These are phyloP conservation scores for Seriola rivoliana DNA, from an alignment of 2,113 vertebrate species.

Conservation along the genomic window DNA sequence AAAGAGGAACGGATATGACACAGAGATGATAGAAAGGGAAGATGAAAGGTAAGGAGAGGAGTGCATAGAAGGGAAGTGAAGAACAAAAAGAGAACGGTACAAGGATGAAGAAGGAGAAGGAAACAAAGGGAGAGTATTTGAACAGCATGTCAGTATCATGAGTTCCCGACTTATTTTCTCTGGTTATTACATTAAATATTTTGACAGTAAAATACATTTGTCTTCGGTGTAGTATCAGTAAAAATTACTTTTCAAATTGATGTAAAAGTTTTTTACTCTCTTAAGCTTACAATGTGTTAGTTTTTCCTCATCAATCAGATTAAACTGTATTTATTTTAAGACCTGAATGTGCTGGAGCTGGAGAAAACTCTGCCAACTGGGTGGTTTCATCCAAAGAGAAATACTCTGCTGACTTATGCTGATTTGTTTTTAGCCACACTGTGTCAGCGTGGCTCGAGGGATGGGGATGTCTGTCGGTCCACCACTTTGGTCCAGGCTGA, in stretches of 20 bases:
- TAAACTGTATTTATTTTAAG: not conserved
- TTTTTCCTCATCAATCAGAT: not conserved
- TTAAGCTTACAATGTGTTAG: not conserved
- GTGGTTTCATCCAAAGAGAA: not conserved
- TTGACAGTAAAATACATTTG: not conserved
- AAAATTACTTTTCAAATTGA: not conserved
- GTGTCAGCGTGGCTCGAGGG: not conserved
- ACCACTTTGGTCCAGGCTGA: not conserved
- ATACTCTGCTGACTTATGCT: not conserved
- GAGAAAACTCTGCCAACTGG: not conserved
- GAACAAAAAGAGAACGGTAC: not conserved
- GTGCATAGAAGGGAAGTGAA: constrained; percentile 3
- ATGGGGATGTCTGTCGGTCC: not conserved
- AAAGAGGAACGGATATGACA: constrained; percentile 19
- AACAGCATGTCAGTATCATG: not conserved
- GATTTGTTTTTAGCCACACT: constrained; percentile 2
- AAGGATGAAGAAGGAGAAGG: constrained; percentile 4
- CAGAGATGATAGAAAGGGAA: constrained; percentile 17
- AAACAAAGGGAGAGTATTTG: not conserved
- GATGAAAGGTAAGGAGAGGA: constrained; percentile 34
- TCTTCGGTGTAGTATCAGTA: not conserved
- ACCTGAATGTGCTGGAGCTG: not conserved
- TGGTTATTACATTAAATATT: not conserved
- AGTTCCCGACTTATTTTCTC: not conserved
- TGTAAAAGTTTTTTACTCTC: not conserved